Percentiles rank a stretch among this genome's conserved stretches.
phyloP scores from a whole-genome alignment of 2,888 invertebrate species.

The Apodemia hepburni region DNA sequence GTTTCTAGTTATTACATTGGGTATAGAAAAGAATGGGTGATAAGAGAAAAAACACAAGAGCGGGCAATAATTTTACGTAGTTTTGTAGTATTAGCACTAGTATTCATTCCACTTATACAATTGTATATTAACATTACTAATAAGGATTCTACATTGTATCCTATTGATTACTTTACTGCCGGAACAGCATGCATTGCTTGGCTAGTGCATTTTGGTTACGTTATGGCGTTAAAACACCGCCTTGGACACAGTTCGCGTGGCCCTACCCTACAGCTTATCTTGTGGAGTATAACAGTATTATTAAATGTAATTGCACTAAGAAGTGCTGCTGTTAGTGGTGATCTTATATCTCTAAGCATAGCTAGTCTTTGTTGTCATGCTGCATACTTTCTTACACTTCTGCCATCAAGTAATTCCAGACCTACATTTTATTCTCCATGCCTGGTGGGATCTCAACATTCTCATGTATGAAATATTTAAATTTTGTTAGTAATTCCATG shows the following conservation, averaged over 20 bases:
- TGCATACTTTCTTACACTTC: slow-evolving; percentile 84
- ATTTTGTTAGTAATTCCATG: slow-evolving; percentile 5
- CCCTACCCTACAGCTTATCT: slow-evolving; percentile 82
- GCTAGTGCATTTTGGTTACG: slow-evolving; percentile 90
- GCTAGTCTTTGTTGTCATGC: slow-evolving; percentile 82
- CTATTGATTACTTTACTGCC: slow-evolving; percentile 85
- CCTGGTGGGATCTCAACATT: slow-evolving; percentile 72
- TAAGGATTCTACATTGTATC: slow-evolving; percentile 68
- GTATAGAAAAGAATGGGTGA: slow-evolving; percentile 81
- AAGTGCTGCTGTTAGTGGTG: slow-evolving; percentile 78
- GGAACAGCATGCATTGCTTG: slow-evolving; percentile 88
- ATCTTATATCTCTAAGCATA: slow-evolving; percentile 81
- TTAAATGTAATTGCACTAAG: slow-evolving; percentile 85
- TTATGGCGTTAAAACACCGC: slow-evolving; percentile 83
- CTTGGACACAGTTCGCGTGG: slow-evolving; percentile 86
- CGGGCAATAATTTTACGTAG: slow-evolving; percentile 83
- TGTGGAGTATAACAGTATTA: slow-evolving; percentile 85
- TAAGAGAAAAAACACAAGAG: slow-evolving; percentile 82
- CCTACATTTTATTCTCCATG: slow-evolving; percentile 72
- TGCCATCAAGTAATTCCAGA: slow-evolving; percentile 80
- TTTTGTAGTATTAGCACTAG: slow-evolving; percentile 81
- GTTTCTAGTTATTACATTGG: slow-evolving; percentile 92
- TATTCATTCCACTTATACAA: slow-evolving; percentile 84
- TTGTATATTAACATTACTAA: slow-evolving; percentile 82
- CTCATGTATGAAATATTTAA: slow-evolving; percentile 60